Conservation (phyloP, 2,888 invertebrate genomes). For the Spodoptera picta region DNA sequence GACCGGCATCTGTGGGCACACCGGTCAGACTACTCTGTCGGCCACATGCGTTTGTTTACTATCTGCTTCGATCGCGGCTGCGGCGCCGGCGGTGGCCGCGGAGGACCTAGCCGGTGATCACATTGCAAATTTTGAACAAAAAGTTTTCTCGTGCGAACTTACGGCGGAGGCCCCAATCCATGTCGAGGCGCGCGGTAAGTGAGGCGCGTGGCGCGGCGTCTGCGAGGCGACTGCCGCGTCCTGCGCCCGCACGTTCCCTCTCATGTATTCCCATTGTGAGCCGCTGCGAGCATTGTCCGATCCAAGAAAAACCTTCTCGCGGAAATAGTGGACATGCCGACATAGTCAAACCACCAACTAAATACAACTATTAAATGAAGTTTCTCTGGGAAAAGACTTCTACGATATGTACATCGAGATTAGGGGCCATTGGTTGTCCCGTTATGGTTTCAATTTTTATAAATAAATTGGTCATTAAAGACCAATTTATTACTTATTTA, state of each 20-base stretch:
- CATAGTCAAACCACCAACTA: constrained; percentile 47
- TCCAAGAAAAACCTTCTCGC: constrained; percentile 64
- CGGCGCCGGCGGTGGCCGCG: constrained; percentile 61
- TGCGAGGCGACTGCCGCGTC: constrained; percentile 85
- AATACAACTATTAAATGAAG: constrained; percentile 34
- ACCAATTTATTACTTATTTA: too few species aligned
- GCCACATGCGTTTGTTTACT: constrained; percentile 88
- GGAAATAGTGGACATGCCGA: constrained; percentile 62
- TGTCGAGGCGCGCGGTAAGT: constrained; percentile 71
- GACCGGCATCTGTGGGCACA: constrained; percentile 86
- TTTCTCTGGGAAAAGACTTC: constrained; percentile 33
- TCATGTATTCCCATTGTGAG: constrained; percentile 74
- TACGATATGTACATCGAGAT: background rate
- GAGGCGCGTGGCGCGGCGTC: constrained; percentile 82
- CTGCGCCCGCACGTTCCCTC: constrained; percentile 79
- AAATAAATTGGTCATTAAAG: constrained; percentile 2
- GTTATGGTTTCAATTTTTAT: constrained; percentile 1
- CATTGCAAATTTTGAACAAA: constrained; percentile 58
- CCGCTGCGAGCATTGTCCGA: constrained; percentile 71
- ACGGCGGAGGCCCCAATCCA: constrained; percentile 89
- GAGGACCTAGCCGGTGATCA: constrained; percentile 55
- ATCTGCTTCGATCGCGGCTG: constrained; percentile 76
- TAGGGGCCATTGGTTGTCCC: background rate
- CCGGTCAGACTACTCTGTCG: constrained; percentile 83
- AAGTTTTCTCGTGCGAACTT: constrained; percentile 77